Conservation (phyloP, 37 sponge, comb jelly and placozoan species). For the Halichondria panicea region DNA sequence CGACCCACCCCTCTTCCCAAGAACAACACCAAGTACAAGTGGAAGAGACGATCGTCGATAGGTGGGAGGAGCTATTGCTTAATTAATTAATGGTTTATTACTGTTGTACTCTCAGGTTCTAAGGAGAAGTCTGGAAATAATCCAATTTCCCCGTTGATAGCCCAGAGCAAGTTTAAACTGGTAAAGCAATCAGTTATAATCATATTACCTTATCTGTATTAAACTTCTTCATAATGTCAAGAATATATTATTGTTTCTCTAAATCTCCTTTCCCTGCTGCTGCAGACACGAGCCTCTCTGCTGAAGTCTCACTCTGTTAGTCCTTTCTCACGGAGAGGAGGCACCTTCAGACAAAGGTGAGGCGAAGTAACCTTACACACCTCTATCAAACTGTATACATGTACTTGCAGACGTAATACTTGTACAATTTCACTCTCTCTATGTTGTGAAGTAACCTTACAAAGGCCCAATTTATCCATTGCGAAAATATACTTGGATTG, state of each 20-base stretch:
- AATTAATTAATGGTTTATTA: neutral
- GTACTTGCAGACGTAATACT: no score
- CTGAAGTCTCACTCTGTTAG: neutral
- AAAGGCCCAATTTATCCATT: no score
- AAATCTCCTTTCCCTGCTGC: no score
- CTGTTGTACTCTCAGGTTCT: neutral
- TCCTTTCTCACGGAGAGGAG: neutral
- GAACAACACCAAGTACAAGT: slow-evolving; percentile 7
- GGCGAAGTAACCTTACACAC: no score
- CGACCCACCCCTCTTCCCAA: no score
- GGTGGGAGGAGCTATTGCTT: no score
- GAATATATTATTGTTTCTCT: neutral
- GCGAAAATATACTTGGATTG: no score
- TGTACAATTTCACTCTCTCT: no score
- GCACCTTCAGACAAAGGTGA: neutral
- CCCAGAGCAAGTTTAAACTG: neutral
- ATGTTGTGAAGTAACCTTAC: no score
- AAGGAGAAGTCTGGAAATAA: neutral
- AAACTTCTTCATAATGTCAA: neutral
- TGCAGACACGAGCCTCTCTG: slow-evolving; percentile 3
- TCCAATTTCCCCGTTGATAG: slow-evolving; percentile 1
- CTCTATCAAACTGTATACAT: no score
- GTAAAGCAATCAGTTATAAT: neutral
- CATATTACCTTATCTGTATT: neutral
- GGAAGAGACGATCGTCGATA: slow-evolving; percentile 21